A percentile compares a stretch with the other conserved stretches of the same genome.
phyloP scores from a whole-genome alignment of 2,113 vertebrate genomes.

The Chamaea fasciata region DNA sequence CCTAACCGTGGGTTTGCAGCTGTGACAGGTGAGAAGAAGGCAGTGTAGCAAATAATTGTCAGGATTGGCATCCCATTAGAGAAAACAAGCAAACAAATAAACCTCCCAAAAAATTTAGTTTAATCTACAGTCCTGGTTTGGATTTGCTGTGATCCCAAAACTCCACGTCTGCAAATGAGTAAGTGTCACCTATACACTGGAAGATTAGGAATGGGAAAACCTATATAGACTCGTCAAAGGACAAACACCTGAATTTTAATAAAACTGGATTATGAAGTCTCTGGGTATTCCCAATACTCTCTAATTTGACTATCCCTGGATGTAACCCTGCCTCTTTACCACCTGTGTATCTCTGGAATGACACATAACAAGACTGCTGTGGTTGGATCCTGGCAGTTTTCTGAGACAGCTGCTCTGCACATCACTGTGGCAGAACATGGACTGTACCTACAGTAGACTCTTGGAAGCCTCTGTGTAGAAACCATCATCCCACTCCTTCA shows the following conservation, averaged over 20 bases:
- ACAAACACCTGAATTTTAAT: background rate
- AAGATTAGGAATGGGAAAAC: background rate
- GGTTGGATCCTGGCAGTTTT: background rate
- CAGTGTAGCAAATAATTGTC: background rate
- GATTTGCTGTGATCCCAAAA: background rate
- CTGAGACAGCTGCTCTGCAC: background rate
- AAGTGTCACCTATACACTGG: background rate
- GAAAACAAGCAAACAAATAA: background rate
- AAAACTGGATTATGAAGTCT: background rate
- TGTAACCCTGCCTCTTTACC: background rate
- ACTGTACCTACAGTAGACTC: background rate
- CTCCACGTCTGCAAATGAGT: background rate
- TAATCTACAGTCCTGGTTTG: background rate
- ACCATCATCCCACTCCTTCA: background rate
- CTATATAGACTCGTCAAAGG: background rate
- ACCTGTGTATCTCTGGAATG: background rate
- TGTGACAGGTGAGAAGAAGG: fast-evolving
- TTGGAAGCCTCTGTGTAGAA: background rate
- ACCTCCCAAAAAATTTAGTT: background rate
- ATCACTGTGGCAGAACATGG: background rate
- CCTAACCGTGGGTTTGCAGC: background rate
- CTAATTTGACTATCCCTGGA: background rate
- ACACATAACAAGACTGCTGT: background rate
- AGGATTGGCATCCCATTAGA: background rate
- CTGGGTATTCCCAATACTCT: background rate